phyloP scores from a whole-genome alignment of 2,888 invertebrate genomes.

The Odontomyia ornata region DNA sequence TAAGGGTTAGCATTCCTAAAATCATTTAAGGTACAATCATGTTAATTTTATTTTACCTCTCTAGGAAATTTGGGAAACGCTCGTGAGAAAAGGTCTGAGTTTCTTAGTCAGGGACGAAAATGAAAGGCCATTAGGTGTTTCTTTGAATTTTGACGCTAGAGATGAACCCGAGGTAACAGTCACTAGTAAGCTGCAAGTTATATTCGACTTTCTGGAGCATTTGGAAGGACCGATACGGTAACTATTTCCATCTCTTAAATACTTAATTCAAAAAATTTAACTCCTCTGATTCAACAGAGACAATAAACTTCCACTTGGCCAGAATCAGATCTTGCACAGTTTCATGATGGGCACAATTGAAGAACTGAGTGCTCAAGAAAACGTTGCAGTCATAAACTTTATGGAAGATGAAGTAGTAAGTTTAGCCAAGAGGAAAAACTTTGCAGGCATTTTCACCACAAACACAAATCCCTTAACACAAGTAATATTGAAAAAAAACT shows the following conservation, averaged over 20 bases:
- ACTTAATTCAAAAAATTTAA: no score
- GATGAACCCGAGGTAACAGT: constrained; percentile 81
- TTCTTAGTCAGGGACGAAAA: constrained; percentile 72
- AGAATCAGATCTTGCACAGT: constrained; percentile 78
- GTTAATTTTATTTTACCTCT: background rate
- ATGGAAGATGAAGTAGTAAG: constrained; percentile 80
- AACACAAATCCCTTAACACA: constrained; percentile 90
- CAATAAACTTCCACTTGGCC: constrained; percentile 69
- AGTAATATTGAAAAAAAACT: constrained; percentile 64
- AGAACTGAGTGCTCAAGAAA: constrained; percentile 74
- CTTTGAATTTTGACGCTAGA: constrained; percentile 82
- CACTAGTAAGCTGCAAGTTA: constrained; percentile 72
- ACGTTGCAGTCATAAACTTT: constrained; percentile 79
- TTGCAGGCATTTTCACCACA: constrained; percentile 82
- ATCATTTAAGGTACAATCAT: background rate
- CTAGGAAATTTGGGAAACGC: constrained; percentile 72
- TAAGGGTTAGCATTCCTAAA: constrained; percentile 63
- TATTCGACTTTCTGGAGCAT: constrained; percentile 81
- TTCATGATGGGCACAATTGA: constrained; percentile 88
- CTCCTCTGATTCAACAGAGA: constrained; percentile 62
- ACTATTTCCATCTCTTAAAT: constrained; percentile 29
- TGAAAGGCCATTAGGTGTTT: constrained; percentile 71
- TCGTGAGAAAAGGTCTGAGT: constrained; percentile 77
- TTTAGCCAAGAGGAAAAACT: constrained; percentile 72
- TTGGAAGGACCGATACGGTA: constrained; percentile 79